These are phyloP conservation scores for Tetragnatha versicolor DNA, from an alignment of 1,140 invertebrate species.

Conservation along the genomic window DNA sequence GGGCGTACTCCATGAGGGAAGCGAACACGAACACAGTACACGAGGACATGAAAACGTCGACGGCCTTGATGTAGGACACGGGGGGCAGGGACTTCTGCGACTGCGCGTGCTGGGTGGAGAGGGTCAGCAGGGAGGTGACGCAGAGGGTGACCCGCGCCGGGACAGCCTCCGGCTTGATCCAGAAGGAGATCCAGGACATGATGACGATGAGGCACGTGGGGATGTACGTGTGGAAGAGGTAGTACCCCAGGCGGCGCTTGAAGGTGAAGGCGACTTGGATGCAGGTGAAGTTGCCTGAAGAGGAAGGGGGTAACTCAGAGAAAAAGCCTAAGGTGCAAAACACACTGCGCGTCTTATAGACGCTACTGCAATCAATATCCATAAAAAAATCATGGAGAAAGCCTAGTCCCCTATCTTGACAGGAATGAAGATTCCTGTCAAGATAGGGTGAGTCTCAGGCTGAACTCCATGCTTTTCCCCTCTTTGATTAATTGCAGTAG, in stretches of 20 bases:
- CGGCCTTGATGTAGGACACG: conserved; percentile 82
- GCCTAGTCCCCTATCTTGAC: too few species aligned
- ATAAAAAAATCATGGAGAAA: too few species aligned
- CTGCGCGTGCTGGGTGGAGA: conserved; percentile 73
- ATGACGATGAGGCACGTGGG: conserved; percentile 64
- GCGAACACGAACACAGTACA: conserved; percentile 79
- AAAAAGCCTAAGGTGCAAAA: too few species aligned
- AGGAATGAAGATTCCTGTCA: too few species aligned
- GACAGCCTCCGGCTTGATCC: conserved; percentile 66
- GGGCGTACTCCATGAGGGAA: conserved; percentile 92
- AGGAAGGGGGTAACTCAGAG: too few species aligned
- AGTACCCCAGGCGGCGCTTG: conserved; percentile 83
- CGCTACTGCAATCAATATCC: too few species aligned
- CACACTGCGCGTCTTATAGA: too few species aligned
- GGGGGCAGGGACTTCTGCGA: conserved; percentile 80
- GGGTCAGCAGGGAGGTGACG: conserved; percentile 73
- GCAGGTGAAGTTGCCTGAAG: conserved; percentile 13
- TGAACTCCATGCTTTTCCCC: too few species aligned
- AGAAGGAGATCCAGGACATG: conserved; percentile 64
- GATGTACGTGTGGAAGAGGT: conserved; percentile 89
- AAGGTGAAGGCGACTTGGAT: conserved; percentile 81
- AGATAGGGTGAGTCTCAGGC: too few species aligned
- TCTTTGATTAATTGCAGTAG: too few species aligned
- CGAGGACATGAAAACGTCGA: conserved; percentile 59
- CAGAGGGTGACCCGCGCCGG: conserved; percentile 63